Percentiles rank a stretch among this genome's conserved stretches.
Evolutionary conservation across 2,797 vertebrate species (phyloP).

Genomic region (Rhodeus uyekii): DNA sequence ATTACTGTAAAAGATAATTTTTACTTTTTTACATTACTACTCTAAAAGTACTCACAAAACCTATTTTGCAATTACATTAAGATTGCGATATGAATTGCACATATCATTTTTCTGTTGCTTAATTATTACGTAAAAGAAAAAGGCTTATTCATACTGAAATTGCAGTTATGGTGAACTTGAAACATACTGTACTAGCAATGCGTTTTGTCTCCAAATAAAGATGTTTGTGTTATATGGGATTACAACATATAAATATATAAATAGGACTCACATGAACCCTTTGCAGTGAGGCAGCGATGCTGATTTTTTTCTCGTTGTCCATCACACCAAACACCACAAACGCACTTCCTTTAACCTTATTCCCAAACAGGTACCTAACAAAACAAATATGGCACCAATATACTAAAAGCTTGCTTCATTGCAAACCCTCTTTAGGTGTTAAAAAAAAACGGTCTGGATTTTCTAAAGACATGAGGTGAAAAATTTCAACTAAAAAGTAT

Average conservation of each 20-base stretch:
- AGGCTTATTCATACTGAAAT: background rate
- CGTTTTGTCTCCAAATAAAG: background rate
- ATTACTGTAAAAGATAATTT: background rate
- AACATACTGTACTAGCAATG: background rate
- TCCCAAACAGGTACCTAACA: constrained; percentile 72
- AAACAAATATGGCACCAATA: no score
- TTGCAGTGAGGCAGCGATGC: constrained; percentile 65
- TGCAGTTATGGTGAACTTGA: background rate
- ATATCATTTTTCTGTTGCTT: background rate
- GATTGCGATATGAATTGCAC: background rate
- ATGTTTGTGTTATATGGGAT: background rate
- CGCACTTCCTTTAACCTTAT: constrained; percentile 67
- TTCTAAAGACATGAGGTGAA: background rate
- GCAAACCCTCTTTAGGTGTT: no score
- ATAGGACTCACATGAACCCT: constrained; percentile 56
- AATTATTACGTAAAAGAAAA: background rate
- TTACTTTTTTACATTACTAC: background rate
- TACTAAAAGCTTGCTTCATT: no score
- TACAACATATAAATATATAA: background rate
- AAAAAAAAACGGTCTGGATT: background rate
- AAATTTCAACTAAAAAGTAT: no score
- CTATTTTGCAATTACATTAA: background rate
- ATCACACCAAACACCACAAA: constrained; percentile 74
- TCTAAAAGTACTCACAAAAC: background rate
- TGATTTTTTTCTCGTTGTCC: constrained; percentile 48